Percentiles rank a stretch among this genome's conserved stretches.
phyloP scores from a whole-genome alignment of 1,140 invertebrate species.

The Trichogramma pretiosum region DNA sequence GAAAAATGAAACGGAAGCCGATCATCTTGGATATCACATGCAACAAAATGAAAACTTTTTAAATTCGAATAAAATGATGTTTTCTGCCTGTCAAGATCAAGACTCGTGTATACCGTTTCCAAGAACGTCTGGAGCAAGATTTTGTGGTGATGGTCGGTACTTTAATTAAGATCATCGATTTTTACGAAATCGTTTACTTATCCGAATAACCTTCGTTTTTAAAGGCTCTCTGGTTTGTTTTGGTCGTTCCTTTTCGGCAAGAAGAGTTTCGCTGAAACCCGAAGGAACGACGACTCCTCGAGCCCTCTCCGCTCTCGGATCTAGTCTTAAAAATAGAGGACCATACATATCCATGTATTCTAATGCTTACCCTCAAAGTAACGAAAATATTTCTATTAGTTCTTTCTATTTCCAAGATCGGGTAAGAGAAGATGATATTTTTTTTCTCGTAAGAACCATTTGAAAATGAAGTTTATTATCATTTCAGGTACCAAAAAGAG shows the following conservation, averaged over 20 bases:
- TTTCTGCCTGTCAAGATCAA: conserved; percentile 47
- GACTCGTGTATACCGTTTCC: conserved; percentile 90
- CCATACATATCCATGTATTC: conserved; percentile 44
- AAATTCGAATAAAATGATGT: conserved; percentile 34
- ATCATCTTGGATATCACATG: conserved; percentile 35
- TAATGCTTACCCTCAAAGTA: conserved; percentile 45
- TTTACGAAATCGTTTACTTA: not conserved
- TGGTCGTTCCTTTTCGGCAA: conserved; percentile 65
- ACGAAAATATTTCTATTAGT: conserved; percentile 51
- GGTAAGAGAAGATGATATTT: conserved; percentile 38
- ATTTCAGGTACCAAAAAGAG: conserved; percentile 37
- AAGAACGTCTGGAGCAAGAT: conserved; percentile 84
- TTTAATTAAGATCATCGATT: not conserved
- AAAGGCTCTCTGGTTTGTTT: conserved; percentile 72
- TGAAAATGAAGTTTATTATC: not conserved
- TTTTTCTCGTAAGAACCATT: conserved; percentile 9
- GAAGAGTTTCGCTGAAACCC: conserved; percentile 57
- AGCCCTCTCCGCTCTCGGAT: conserved; percentile 67
- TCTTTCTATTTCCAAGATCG: conserved; percentile 77
- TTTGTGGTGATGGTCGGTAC: conserved; percentile 69
- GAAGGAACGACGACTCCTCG: conserved; percentile 71
- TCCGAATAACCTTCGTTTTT: too few species aligned
- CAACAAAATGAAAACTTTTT: conserved; percentile 41
- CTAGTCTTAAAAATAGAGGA: conserved; percentile 34
- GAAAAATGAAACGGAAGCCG: conserved; percentile 41